Percentiles rank a stretch among this genome's conserved stretches.
Conservation (phyloP, 2,113 vertebrate species). For the Myxocyprinus asiaticus region DNA sequence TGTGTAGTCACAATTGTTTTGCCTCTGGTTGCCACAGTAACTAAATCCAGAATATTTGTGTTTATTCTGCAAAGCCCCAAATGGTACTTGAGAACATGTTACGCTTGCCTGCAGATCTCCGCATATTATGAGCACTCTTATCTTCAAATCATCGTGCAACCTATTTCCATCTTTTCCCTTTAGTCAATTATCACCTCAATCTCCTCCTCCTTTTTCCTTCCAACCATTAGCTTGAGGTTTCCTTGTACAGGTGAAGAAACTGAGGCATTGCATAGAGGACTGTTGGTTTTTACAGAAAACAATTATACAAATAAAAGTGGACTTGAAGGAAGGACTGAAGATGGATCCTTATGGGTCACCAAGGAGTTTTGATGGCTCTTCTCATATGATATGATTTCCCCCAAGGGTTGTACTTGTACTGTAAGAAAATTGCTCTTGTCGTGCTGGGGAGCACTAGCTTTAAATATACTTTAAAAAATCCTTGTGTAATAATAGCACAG, state of each 20-base stretch:
- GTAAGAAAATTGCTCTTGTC: slow-evolving; percentile 3
- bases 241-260: not conserved
- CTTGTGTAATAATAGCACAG: slow-evolving; percentile 1
- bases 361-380: not conserved
- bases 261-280: not conserved
- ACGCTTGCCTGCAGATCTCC: not conserved
- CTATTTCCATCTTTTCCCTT: not conserved
- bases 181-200: not conserved
- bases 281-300: no score
- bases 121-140: not conserved
- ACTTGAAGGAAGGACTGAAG: not conserved
- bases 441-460: not conserved
- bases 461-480: slow-evolving; percentile 29
- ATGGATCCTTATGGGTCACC: not conserved
- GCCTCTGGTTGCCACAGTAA: not conserved
- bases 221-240: not conserved
- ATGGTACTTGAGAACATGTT: not conserved
- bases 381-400: not conserved
- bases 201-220: not conserved
- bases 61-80: not conserved
- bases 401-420: not conserved
- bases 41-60: not conserved
- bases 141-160: not conserved
- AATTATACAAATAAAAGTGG: not conserved
- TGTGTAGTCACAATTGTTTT: not conserved